Base-by-base conservation (phyloP, 2,888 invertebrate species). In the Eutolmus rufibarbis region DNA sequence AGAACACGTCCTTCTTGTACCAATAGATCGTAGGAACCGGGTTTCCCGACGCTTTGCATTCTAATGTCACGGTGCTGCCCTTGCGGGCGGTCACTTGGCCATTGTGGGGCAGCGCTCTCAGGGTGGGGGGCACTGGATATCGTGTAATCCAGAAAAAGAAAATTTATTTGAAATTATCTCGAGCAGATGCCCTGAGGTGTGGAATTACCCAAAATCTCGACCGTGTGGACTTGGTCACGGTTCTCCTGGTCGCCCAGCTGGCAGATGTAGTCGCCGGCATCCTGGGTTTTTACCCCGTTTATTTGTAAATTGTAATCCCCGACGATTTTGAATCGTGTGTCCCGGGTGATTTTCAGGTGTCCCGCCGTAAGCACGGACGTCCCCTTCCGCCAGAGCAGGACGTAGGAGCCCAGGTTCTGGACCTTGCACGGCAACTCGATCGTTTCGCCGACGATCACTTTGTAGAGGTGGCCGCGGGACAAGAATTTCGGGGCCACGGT, bases 351-450 rank as follows among this genome's bases (percentile, higher is more conserved):
- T 94, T 95, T 96, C 57, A 96, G 94, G 89, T 95, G 95, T 16
- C 95, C 95, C 0, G 96, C 96, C 0, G 96, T 95, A 81, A 96
- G 93, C 8, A 96, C 95, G 0, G 95, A 94, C 0, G 95, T 95
- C 0, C 96, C 96, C 56, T 95, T 93, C 86, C 95, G 92, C 96
- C 96, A 96, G 74, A 96, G 92, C 78, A 96, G 92, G 76, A 95
- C 95, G 90, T 95, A 94, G 1, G 95, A 95, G 0, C 95, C 92
- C 90, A 96, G 93, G 91, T 96, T 96, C 91, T 96, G 96, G 14
- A 96, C 96, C 92, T 96, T 96, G 90, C 96, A 97, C 9, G 96
- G 96, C 87, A 97, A 92, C 79, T 96, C 94, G 82, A 97, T 94
- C 0, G 96, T 96, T 91, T 97, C 96, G 5, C 96, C 96, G 1